Evolutionary conservation across 2,888 invertebrate species (phyloP).

Genomic region (Cephus rjabovi): DNA sequence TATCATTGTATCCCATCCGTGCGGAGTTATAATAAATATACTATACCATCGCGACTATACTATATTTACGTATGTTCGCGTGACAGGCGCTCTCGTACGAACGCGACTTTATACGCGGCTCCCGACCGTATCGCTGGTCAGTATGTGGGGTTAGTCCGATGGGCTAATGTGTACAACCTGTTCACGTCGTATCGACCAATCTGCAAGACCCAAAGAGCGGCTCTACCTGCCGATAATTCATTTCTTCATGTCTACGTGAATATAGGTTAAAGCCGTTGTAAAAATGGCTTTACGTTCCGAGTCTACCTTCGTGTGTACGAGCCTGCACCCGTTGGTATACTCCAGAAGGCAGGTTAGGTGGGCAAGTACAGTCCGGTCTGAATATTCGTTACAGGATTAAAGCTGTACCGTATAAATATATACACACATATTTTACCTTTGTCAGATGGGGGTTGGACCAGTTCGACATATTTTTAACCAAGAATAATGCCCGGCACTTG

Average conservation of each 20-base stretch:
- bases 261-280: slow-evolving; percentile 33
- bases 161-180: slow-evolving; percentile 1
- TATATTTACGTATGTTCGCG: not conserved
- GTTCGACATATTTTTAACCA: not conserved
- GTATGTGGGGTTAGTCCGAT: not conserved
- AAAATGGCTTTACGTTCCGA: slow-evolving; percentile 7
- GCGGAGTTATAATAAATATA: not conserved
- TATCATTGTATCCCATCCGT: not conserved
- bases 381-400: not conserved
- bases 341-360: not conserved
- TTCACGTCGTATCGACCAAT: slow-evolving; percentile 10
- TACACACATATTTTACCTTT: not conserved
- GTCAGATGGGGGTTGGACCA: not conserved
- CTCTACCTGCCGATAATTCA: slow-evolving; percentile 27
- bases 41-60: not conserved
- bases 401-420: not conserved
- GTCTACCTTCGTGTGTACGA: not conserved
- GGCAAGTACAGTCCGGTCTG: not conserved
- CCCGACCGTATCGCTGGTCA: not conserved
- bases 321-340: not conserved
- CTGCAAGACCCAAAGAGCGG: slow-evolving; percentile 19
- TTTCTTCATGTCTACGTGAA: slow-evolving; percentile 32
- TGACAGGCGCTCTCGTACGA: not conserved
- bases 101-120: not conserved
- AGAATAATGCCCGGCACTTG: not conserved